Base-by-base conservation (phyloP, 2,113 vertebrate species). In the Corydoras maculifer region DNA sequence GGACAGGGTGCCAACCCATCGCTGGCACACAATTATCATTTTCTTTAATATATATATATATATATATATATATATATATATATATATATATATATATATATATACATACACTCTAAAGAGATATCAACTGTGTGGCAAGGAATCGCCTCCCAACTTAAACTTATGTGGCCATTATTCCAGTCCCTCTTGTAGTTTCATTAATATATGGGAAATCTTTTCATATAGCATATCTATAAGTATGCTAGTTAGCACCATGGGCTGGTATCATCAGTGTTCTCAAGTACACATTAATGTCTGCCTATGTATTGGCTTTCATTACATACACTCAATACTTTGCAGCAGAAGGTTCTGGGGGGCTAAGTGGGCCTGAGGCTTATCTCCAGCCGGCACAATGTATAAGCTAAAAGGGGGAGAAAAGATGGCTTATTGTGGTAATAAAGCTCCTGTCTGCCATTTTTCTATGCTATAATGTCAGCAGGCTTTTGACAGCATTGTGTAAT, bases 391-490 rank as follows among this genome's bases (percentile, higher is more conserved):
- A 69, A 75, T 48, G 62, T 65, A 60, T 59, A 62, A 15, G 55
- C 32, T 75, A 75, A 68, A 70, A 49, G 60, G 54, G 49, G 69
- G 29, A 48, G 25, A 60, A 32, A 68, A 61, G 61, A 68, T 54
- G 72, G 72, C 64, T 68, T 48, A 29, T 71, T 63, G 70, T 64
- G 50, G 55, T 59, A 54, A 35, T 55, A 30, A 66, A 60, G 64
- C 68, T 35, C 35, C 67, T 53, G 72, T 15, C 72, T 75, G 72
- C 68, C 58, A 54, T 65, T 66, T 48, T 48, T 51, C 68, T 48
- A 14, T n/a, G 50, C 58, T 72, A 64, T 72, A 72, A 72, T 59
- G 62, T 72, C n/a, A 58, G 25, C 60, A 64, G 65, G 72, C 72
- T 68, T 65, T 49, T 61, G 72, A 68, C 65, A 48, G 58, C 65